Evolutionary conservation across 2,797 vertebrate species (phyloP).

Genomic region (Tauraco hartlaubi): DNA sequence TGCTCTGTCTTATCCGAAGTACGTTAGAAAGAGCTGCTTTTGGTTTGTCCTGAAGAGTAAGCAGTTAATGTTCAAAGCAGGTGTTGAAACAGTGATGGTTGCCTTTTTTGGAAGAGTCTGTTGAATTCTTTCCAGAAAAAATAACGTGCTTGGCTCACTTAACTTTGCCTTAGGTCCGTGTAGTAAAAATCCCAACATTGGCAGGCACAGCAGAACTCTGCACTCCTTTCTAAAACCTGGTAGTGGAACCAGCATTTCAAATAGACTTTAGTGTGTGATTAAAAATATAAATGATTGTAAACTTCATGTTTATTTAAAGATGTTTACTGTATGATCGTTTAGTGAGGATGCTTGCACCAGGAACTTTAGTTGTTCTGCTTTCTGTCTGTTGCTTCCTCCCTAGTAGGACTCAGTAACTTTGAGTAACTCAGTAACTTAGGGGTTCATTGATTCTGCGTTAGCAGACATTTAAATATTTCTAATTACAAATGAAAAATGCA

Average conservation of each 20-base stretch:
- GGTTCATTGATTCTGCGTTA: background rate
- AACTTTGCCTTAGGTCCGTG: conserved; percentile 73
- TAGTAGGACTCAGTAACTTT: background rate
- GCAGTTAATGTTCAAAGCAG: conserved; percentile 80
- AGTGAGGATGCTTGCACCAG: background rate
- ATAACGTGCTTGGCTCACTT: conserved; percentile 81
- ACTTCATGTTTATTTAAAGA: background rate
- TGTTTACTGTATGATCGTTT: background rate
- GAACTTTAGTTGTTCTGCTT: background rate
- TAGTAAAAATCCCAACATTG: conserved; percentile 81
- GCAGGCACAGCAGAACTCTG: conserved; percentile 73
- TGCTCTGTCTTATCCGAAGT: background rate
- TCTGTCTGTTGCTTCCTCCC: background rate
- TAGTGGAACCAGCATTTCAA: conserved; percentile 63
- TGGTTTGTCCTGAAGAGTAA: conserved; percentile 51
- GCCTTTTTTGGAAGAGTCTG: conserved; percentile 77
- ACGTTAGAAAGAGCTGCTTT: background rate
- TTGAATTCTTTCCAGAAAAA: conserved; percentile 84
- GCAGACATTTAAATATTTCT: background rate
- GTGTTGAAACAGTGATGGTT: conserved; percentile 80
- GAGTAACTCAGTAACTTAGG: no score
- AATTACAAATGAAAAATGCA: conserved; percentile 33
- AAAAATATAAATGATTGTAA: background rate
- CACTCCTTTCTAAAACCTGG: conserved; percentile 54
- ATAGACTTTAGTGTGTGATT: background rate